Evolutionary conservation across 2,888 invertebrate species (phyloP).

Genomic region (Falcaria lacertinaria): DNA sequence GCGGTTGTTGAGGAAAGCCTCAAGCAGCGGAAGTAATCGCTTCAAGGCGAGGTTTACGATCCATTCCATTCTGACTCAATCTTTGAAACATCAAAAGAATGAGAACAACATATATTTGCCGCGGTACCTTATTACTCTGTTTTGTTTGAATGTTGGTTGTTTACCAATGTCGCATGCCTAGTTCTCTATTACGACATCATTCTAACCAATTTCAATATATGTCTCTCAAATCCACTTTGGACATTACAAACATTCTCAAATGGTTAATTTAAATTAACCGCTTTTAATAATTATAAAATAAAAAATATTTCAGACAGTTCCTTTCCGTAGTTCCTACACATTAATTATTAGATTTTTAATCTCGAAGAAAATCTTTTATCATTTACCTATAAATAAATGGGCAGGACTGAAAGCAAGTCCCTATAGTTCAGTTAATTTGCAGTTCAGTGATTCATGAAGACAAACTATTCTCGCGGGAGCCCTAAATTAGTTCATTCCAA

Average conservation of each 20-base stretch:
- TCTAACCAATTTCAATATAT: too few relatives aligned
- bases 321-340: too few relatives aligned
- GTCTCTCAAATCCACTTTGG: too few relatives aligned
- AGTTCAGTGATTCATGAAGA: constrained; percentile 42
- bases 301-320: too few relatives aligned
- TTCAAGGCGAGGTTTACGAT: not conserved
- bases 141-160: too few relatives aligned
- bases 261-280: too few relatives aligned
- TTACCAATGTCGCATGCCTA: too few relatives aligned
- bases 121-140: too few relatives aligned
- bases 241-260: too few relatives aligned
- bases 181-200: too few relatives aligned
- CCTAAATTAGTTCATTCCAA: constrained; percentile 27
- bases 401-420: constrained; percentile 11
- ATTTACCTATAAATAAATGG: constrained; percentile 16
- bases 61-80: not conserved
- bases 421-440: constrained; percentile 32
- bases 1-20: not conserved
- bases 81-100: not conserved
- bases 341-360: too few relatives aligned
- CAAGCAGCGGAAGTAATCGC: constrained; percentile 1
- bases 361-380: constrained; percentile 21
- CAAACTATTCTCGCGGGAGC: constrained; percentile 28
- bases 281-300: too few relatives aligned
- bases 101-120: not conserved